phyloP scores from a whole-genome alignment of 2,888 invertebrate genomes.

The Dryocosmus kuriphilus region DNA sequence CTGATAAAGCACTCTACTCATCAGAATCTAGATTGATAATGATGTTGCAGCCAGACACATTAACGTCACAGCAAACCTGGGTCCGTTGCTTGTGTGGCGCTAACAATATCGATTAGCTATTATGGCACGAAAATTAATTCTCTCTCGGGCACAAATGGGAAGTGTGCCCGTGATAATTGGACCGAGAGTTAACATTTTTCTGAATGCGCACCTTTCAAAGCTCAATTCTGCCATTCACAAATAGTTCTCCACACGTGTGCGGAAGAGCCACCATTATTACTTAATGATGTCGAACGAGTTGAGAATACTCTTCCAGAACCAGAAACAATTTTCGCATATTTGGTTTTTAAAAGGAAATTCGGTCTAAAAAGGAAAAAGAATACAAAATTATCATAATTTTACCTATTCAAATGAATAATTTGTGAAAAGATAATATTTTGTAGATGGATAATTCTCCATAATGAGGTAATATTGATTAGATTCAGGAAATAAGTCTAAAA shows the following conservation, averaged over 20 bases:
- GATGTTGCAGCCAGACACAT: constrained; percentile 56
- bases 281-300: neutral
- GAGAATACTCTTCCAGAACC: neutral
- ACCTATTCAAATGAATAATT: no score
- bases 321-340: neutral
- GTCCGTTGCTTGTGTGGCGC: constrained; percentile 14
- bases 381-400: no score
- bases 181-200: constrained; percentile 15
- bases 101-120: constrained; percentile 53
- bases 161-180: constrained; percentile 45
- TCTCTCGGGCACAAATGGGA: neutral
- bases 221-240: neutral
- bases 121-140: constrained; percentile 48
- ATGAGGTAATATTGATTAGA: no score
- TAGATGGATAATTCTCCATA: no score
- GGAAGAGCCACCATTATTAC: neutral
- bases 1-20: constrained; percentile 69
- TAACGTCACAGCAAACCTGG: constrained; percentile 42
- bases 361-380: neutral
- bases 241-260: neutral
- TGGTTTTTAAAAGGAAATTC: neutral
- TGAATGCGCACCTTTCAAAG: neutral
- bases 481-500: no score
- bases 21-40: constrained; percentile 65
- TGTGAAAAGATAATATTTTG: no score